Conservation (phyloP, 2,888 invertebrate species). For the Protodeltote pygarga region DNA sequence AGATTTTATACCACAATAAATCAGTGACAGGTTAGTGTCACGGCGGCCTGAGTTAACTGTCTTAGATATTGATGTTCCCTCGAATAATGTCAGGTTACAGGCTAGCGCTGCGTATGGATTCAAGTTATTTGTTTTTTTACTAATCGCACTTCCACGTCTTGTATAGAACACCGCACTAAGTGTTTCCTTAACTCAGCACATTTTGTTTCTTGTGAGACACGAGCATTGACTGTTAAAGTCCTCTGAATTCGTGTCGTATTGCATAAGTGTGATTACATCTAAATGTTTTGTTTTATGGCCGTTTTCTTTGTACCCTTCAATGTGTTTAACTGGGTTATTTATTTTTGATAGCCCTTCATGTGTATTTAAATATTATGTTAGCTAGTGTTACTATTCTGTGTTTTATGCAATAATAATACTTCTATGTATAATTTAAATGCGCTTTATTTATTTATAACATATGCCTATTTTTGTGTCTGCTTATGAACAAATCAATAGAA, state of each 20-base stretch:
- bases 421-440: conserved; percentile 19
- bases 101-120: conserved; percentile 60
- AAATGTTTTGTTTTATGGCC: conserved; percentile 42
- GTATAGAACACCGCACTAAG: conserved; percentile 77
- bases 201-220: conserved; percentile 63
- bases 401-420: conserved; percentile 8
- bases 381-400: conserved; percentile 22
- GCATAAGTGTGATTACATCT: conserved; percentile 54
- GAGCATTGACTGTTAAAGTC: conserved; percentile 67
- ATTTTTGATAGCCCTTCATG: conserved; percentile 18
- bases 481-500: conserved; percentile 4
- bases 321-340: conserved; percentile 41
- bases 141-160: conserved; percentile 76
- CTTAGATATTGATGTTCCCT: conserved; percentile 76
- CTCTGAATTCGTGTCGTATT: conserved; percentile 56
- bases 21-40: conserved; percentile 87
- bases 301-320: conserved; percentile 34
- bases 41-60: conserved; percentile 73
- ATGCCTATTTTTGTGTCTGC: conserved; percentile 10
- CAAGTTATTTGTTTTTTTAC: conserved; percentile 58
- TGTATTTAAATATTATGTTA: conserved; percentile 20
- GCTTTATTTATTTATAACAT: conserved; percentile 19
- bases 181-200: conserved; percentile 77
- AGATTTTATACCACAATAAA: conserved; percentile 82
- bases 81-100: conserved; percentile 54